A percentile compares a stretch with the other conserved stretches of the same genome.
Evolutionary conservation across 2,888 invertebrate genomes (phyloP).

Genomic region (Perithous albicinctus): DNA sequence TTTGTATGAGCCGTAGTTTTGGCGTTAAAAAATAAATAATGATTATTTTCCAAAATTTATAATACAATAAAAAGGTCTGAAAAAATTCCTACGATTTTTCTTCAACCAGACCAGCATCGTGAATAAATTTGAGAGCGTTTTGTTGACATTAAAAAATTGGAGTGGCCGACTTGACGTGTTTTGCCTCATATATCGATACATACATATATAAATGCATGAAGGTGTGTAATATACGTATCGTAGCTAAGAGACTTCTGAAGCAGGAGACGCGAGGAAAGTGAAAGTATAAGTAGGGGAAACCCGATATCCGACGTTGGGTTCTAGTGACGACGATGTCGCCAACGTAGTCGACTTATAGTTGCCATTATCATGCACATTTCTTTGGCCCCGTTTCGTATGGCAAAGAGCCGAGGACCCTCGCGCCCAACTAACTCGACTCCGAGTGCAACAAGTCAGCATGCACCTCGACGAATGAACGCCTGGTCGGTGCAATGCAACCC

Average conservation of each 20-base stretch:
- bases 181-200: not conserved
- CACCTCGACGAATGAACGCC: slow-evolving; percentile 27
- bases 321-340: not conserved
- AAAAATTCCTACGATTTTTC: no score
- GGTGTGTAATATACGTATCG: not conserved
- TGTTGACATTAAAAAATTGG: no score
- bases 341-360: slow-evolving; percentile 26
- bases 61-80: no score
- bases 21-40: no score
- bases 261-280: slow-evolving; percentile 35
- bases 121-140: no score
- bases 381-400: slow-evolving; percentile 62
- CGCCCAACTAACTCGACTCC: slow-evolving; percentile 32
- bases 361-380: slow-evolving; percentile 55
- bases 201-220: slow-evolving; percentile 3
- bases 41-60: no score
- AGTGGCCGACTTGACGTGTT: no score
- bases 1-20: no score
- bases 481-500: slow-evolving; percentile 20
- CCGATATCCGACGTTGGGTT: slow-evolving; percentile 33
- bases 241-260: not conserved
- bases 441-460: slow-evolving; percentile 67
- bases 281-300: slow-evolving; percentile 51
- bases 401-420: slow-evolving; percentile 49
- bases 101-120: no score